Evolutionary conservation across 2,113 vertebrate genomes (phyloP).

Genomic region (Psittacara wagleri): DNA sequence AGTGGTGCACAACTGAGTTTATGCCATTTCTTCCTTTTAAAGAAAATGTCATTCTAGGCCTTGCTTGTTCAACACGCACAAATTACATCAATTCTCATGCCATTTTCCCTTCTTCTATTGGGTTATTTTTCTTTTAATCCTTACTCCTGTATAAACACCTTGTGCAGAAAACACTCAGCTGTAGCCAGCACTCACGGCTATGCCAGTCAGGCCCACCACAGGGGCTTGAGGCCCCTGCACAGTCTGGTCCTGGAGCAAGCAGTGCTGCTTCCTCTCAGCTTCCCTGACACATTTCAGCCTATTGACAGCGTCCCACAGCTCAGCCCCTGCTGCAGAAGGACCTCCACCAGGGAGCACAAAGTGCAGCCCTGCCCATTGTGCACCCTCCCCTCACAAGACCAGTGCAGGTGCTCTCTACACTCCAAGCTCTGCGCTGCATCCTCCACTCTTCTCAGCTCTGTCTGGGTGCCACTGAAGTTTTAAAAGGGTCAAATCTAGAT

Average conservation of each 20-base stretch:
- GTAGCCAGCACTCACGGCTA: fast-evolving
- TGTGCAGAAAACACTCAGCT: neutral
- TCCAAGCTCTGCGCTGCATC: too few species aligned
- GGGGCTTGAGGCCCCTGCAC: too few species aligned
- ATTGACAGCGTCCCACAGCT: too few species aligned
- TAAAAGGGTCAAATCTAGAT: neutral
- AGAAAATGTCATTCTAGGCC: neutral
- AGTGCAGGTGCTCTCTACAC: too few species aligned
- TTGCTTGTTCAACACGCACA: neutral
- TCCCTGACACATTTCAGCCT: too few species aligned
- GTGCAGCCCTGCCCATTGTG: too few species aligned
- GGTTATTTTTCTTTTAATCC: neutral
- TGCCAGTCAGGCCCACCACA: neutral
- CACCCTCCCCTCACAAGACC: too few species aligned
- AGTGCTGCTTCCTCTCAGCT: too few species aligned
- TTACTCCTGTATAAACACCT: neutral
- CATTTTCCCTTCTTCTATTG: neutral
- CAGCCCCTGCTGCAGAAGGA: too few species aligned
- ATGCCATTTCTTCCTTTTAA: neutral
- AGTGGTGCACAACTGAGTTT: neutral
- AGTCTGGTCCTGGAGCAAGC: too few species aligned
- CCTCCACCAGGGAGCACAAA: too few species aligned
- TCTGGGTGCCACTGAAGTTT: neutral
- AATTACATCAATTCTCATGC: neutral
- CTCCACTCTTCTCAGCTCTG: too few species aligned